Conservation (phyloP, 2,113 vertebrate species). For the Puffinus mauretanicus region DNA sequence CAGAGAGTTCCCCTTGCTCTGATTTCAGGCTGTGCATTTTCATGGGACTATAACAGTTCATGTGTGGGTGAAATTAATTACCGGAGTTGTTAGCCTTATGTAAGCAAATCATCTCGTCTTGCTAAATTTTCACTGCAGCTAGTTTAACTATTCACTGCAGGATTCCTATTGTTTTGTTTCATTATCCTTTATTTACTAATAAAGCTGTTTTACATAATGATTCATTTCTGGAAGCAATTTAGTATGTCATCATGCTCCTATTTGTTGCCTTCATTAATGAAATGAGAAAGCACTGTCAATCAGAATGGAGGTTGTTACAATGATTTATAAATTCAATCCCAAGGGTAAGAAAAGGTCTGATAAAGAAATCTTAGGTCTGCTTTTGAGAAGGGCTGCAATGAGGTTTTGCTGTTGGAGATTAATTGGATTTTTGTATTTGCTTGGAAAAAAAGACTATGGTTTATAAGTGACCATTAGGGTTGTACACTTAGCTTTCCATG, state of each 20-base stretch:
- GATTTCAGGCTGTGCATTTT: background rate
- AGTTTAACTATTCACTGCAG: background rate
- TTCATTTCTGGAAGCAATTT: background rate
- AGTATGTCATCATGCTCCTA: background rate
- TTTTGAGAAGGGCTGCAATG: background rate
- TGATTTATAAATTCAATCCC: background rate
- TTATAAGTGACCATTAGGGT: background rate
- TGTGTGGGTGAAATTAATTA: background rate
- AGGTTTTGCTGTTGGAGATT: background rate
- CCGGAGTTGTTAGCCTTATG: background rate
- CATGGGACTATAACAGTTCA: background rate
- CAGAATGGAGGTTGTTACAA: background rate
- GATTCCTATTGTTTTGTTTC: conserved; percentile 2
- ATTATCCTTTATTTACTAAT: conserved; percentile 25
- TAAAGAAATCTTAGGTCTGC: background rate
- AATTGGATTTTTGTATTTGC: background rate
- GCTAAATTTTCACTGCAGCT: background rate
- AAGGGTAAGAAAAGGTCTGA: background rate
- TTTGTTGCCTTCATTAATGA: background rate
- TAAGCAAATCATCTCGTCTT: background rate
- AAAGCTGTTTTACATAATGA: background rate
- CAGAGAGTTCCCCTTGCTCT: background rate
- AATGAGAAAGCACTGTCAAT: background rate
- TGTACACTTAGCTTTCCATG: background rate
- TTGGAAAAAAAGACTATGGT: background rate